Evolutionary conservation across 30 jellyfish, hydroid and myxozoan species (phyloP), one percentile per base, ranked within the genome.

Genomic region (Sanderia malayensis): DNA sequence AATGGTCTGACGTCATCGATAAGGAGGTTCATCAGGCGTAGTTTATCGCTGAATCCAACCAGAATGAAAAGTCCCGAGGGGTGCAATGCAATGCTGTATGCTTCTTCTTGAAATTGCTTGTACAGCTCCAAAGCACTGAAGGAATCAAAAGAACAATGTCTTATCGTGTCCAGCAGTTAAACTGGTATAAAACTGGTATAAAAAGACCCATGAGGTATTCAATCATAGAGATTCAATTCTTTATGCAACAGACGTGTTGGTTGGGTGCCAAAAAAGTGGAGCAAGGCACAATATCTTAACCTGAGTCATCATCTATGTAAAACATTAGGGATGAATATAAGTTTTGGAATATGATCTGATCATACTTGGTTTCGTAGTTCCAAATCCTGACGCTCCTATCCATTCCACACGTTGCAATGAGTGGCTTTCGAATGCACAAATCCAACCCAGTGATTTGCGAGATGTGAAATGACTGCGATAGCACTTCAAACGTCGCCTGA

Each of bases 31-130:
- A 92, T 92, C 55, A 83, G 60, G 7, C 98, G 80, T 17, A 92
- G 87, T 49, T 92, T 92, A 41, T 92, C 98, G 79, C 98, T 92
- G 92, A 92, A 92, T 27, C 98, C 98, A 61, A 85, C 98, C n/a
- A 92, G 75, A 13, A 92, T 80, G 83, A 77, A 92, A 31, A 92
- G 61, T 11, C 98, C 98, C 62, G 98, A 83, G 10, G 98, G 98
- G 46, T 92, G 98, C 33, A 92, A 85, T 4, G 98, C 95, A 31
- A 92, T 83, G 59, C 98, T 92, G 93, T 83, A 83, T 15, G 96
- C 98, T 67, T 92, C 98, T 68, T 92, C 98, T 84, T 92, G 96
- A 60, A 92, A 92, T 64, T 84, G 96, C 77, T 92, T 92, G 89
- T 84, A 83, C 28, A 85, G 80, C 61, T 92, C 98, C 19, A 92